Evolutionary conservation across 2,797 vertebrate species (phyloP).

Genomic region (Betta splendens): DNA sequence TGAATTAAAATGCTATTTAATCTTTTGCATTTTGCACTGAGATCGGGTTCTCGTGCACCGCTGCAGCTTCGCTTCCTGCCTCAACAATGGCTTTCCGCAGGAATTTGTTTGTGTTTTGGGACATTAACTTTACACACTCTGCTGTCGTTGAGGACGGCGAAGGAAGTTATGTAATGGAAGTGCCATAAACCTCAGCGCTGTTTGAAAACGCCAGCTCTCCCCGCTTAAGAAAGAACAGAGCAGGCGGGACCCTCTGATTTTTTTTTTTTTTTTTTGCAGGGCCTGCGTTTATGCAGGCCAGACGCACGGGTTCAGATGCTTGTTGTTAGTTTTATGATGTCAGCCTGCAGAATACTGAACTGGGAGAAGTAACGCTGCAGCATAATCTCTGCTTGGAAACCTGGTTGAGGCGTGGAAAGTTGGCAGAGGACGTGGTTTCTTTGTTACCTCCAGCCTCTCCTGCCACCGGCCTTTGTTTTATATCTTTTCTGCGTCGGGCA

Average conservation of each 20-base stretch:
- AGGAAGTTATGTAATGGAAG: constrained; percentile 80
- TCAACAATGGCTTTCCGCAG: constrained; percentile 49
- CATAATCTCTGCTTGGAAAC: constrained; percentile 59
- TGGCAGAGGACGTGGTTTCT: constrained; percentile 46
- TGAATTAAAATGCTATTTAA: not conserved
- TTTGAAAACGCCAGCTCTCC: constrained; percentile 74
- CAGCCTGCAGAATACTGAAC: constrained; percentile 62
- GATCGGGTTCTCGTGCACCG: not conserved
- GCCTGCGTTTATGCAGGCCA: constrained; percentile 64
- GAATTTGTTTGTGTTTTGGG: constrained; percentile 80
- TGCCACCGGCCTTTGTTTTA: constrained; percentile 72
- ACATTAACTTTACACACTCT: constrained; percentile 84
- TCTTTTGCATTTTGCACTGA: not conserved
- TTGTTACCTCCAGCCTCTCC: constrained; percentile 60
- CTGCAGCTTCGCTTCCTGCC: constrained; percentile 40
- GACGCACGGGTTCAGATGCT: constrained; percentile 73
- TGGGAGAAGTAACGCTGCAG: constrained; percentile 39
- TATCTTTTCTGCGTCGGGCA: constrained; percentile 67
- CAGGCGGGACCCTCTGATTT: constrained; percentile 64
- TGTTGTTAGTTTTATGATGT: constrained; percentile 78
- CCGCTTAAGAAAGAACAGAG: constrained; percentile 73
- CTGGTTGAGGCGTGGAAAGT: constrained; percentile 61
- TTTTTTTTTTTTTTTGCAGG: constrained; percentile 68
- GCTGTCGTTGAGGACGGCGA: constrained; percentile 74
- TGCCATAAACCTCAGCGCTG: constrained; percentile 69